Evolutionary conservation across 2,113 vertebrate genomes (phyloP).

Genomic region (Rissa tridactyla): DNA sequence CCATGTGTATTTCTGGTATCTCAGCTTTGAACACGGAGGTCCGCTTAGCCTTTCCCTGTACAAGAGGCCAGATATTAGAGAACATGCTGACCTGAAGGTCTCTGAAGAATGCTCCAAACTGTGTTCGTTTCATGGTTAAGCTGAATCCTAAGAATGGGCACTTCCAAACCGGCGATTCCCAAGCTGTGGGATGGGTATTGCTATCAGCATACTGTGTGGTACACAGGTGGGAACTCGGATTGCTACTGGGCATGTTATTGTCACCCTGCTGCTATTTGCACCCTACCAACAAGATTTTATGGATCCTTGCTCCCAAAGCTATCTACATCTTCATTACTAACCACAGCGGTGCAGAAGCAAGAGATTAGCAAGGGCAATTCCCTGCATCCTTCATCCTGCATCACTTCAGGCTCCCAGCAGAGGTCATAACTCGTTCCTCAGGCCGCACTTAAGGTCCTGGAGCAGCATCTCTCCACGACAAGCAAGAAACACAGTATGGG

Average conservation of each 20-base stretch:
- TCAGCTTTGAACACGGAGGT: neutral
- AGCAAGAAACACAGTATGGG: neutral
- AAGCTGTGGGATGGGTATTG: neutral
- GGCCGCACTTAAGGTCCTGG: neutral
- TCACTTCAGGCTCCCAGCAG: neutral
- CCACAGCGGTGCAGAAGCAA: neutral
- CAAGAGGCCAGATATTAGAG: neutral
- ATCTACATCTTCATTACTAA: neutral
- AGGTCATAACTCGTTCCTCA: neutral
- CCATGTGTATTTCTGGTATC: neutral
- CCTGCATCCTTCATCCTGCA: neutral
- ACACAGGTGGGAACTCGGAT: neutral
- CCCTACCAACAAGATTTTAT: neutral
- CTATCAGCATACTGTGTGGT: neutral
- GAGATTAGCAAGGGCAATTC: neutral
- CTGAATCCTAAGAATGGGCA: neutral
- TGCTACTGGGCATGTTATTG: neutral
- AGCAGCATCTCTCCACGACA: neutral
- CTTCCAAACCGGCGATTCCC: neutral
- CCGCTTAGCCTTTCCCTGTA: neutral
- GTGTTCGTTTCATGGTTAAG: neutral
- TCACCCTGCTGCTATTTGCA: neutral
- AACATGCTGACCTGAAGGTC: neutral
- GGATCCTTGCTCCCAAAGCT: neutral
- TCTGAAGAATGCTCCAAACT: neutral